Evolutionary conservation across 2,113 vertebrate species (phyloP), one percentile per base, ranked within the genome.

Genomic region (Colistium nudipinnis): DNA sequence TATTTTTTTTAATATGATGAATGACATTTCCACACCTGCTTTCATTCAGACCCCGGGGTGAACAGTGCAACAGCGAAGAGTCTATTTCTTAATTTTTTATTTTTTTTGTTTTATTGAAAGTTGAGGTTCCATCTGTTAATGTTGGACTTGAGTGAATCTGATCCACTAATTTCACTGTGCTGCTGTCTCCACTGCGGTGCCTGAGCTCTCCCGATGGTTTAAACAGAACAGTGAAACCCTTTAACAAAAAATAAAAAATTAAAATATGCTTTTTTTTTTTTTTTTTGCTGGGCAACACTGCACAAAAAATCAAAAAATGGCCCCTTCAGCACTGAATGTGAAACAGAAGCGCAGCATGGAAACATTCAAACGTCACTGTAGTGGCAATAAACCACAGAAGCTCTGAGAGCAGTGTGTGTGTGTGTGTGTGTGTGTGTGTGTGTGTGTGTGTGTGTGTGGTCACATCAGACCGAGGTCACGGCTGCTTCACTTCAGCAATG

Each of bases 271-370:
- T n/a, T n/a, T n/a, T n/a, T n/a, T n/a, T n/a, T n/a, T n/a, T n/a
- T n/a, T n/a, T 76, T 82, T 52, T 20, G 62, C 76, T 44, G 70
- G 77, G 79, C 61, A 69, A 63, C 11, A 51, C 35, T 30, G 27
- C 36, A 7, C 54, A 45, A 59, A 39, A 53, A 54, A 12, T 36
- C 55, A 76, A 83, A 65, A 65, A 83, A 73, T 43, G 77, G 36
- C 49, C 33, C 39, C 49, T 31, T 57, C 74, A 1, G 41, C 14
- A 17, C 1, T 83, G 70, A 63, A 82, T 14, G 41, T 1, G 59
- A 79, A 78, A 80, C 71, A 78, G 49, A 51, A 82, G 74, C 74
- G 5, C 76, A 82, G 80, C 75, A 68, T 77, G 78, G 84, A 89
- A 89, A 87, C 68, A n/a, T 74, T 54, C 31, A 43, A 33, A 74